Conservation (phyloP, 2,113 vertebrate genomes). For the Pelmatolapia mariae region DNA sequence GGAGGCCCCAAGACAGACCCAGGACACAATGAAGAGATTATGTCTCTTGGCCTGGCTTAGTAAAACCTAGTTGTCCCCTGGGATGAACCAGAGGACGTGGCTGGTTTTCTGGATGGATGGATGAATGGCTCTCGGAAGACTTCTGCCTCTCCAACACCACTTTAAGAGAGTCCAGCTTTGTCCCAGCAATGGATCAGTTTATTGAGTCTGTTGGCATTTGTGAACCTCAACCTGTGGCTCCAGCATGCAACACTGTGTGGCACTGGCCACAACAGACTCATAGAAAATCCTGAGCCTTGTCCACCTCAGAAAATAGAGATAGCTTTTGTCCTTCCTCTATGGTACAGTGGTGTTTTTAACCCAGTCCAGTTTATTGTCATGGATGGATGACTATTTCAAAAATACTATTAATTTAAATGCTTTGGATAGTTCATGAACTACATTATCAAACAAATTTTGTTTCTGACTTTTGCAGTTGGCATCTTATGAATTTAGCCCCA, state of each 20-base stretch:
- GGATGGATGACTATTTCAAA: not conserved
- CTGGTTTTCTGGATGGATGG: too few species aligned
- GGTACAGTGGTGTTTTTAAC: not conserved
- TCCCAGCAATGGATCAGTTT: too few species aligned
- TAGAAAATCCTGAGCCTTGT: not conserved
- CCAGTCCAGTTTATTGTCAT: not conserved
- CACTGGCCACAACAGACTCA: not conserved
- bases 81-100: too few species aligned
- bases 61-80: too few species aligned
- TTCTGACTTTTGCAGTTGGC: not conserved
- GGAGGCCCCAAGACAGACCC: not conserved
- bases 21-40: not conserved
- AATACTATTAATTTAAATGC: not conserved
- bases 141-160: too few species aligned
- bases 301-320: not conserved
- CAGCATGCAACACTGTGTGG: not conserved
- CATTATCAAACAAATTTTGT: not conserved
- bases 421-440: not conserved
- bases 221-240: not conserved
- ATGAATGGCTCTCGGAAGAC: too few species aligned
- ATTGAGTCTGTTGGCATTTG: not conserved
- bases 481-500: not conserved
- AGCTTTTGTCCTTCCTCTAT: accelerated
- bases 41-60: too few species aligned
- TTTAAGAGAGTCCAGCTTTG: too few species aligned